These are phyloP conservation scores for Ophonus ardosiacus DNA, from an alignment of 2,888 invertebrate species.

Conservation along the genomic window DNA sequence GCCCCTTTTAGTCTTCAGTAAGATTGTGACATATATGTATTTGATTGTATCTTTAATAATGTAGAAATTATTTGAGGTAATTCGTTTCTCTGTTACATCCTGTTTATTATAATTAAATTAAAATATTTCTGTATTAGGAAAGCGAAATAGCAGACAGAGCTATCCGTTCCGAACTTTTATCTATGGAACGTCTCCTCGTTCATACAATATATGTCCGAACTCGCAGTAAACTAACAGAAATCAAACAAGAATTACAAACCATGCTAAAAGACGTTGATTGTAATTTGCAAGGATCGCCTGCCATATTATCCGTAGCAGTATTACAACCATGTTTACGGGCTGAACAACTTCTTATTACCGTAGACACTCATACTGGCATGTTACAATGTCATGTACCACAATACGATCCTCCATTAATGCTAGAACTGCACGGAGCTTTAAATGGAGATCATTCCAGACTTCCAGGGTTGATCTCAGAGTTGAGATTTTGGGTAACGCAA, in stretches of 20 bases:
- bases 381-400: slow-evolving; percentile 95
- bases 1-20: no score
- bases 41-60: no score
- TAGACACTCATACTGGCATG: slow-evolving; percentile 96
- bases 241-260: slow-evolving; percentile 86
- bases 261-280: slow-evolving; percentile 86
- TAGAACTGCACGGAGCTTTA: slow-evolving; percentile 89
- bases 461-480: slow-evolving; percentile 82
- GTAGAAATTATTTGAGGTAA: no score
- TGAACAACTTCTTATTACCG: slow-evolving; percentile 93
- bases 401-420: slow-evolving; percentile 88
- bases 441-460: slow-evolving; percentile 85
- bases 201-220: slow-evolving; percentile 97
- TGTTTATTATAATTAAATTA: slow-evolving; percentile 55
- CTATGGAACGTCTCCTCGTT: slow-evolving; percentile 95
- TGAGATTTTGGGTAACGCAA: slow-evolving; percentile 93
- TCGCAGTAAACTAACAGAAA: slow-evolving; percentile 88
- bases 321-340: slow-evolving; percentile 93
- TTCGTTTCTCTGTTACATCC: no score
- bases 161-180: slow-evolving; percentile 93
- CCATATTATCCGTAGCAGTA: slow-evolving; percentile 93
- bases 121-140: slow-evolving; percentile 73
- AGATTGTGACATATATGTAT: no score
- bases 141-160: slow-evolving; percentile 86
- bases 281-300: slow-evolving; percentile 93